Evolutionary conservation across 2,113 vertebrate species (phyloP).

Genomic region (Parus major): DNA sequence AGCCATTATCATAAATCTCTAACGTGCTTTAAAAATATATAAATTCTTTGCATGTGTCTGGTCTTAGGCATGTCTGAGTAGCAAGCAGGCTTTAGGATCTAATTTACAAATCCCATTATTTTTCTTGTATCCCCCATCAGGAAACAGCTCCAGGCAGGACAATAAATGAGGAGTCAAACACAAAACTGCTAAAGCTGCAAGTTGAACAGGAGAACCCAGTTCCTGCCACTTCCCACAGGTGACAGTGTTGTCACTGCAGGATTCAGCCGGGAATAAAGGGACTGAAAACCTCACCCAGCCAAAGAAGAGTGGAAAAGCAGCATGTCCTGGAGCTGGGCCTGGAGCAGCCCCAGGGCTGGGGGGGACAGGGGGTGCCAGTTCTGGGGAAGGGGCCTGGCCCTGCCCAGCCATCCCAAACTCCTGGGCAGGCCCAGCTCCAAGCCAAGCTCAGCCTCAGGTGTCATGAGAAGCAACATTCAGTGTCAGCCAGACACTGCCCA

Average conservation of each 20-base stretch:
- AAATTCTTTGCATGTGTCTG: not conserved
- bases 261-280: not conserved
- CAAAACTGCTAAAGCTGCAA: not conserved
- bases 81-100: not conserved
- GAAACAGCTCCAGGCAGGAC: not conserved
- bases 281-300: not conserved
- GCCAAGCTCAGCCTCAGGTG: not conserved
- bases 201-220: not conserved
- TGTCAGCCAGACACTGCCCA: not conserved
- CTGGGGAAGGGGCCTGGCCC: not conserved
- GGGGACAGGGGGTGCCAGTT: rapidly evolving
- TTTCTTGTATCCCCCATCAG: not conserved
- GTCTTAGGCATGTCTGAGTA: not conserved
- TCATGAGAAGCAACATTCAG: rapidly evolving
- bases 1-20: not conserved
- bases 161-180: not conserved
- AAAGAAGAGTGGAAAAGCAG: not conserved
- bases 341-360: not conserved
- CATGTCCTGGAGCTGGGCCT: not conserved
- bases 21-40: not conserved
- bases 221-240: not conserved
- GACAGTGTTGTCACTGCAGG: not conserved
- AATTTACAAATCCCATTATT: not conserved
- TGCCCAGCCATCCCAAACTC: not conserved
- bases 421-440: not conserved